Percentiles rank a stretch among this genome's conserved stretches.
Evolutionary conservation across 1,140 invertebrate genomes (phyloP).

Genomic region (Ephestia elutella): DNA sequence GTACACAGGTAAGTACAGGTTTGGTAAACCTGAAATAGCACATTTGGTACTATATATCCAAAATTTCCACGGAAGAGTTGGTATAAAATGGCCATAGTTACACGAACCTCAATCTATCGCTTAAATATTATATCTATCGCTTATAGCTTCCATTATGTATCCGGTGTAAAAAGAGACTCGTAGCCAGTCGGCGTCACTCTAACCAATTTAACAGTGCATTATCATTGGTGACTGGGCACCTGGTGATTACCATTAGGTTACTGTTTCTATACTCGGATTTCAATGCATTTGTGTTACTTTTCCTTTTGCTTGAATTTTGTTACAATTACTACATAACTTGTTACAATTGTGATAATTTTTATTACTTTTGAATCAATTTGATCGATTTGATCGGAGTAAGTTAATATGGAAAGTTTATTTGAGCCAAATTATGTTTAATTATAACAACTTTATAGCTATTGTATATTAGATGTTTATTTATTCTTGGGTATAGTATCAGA

Average conservation of each 20-base stretch:
- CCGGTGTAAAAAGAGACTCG: slow-evolving; percentile 21
- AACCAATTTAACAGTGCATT: slow-evolving; percentile 38
- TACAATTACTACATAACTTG: not conserved
- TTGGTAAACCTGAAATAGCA: too few relatives aligned
- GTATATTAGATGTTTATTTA: too few relatives aligned
- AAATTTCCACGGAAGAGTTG: too few relatives aligned
- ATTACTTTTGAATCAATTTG: not conserved
- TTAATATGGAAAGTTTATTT: not conserved
- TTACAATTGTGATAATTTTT: not conserved
- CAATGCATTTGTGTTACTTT: slow-evolving; percentile 20
- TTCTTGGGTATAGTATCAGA: too few relatives aligned
- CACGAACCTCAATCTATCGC: too few relatives aligned
- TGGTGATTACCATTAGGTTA: slow-evolving; percentile 30
- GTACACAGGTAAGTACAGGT: too few relatives aligned
- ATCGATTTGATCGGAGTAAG: not conserved
- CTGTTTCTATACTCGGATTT: slow-evolving; percentile 25
- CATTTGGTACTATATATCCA: too few relatives aligned
- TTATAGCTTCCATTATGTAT: slow-evolving; percentile 22
- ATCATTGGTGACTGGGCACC: slow-evolving; percentile 24
- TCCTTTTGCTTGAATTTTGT: slow-evolving; percentile 12
- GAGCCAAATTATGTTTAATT: too few relatives aligned
- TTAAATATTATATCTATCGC: too few relatives aligned
- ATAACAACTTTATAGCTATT: too few relatives aligned
- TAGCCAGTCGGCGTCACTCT: slow-evolving; percentile 19
- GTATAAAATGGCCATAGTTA: too few relatives aligned